These are phyloP conservation scores for Anarsia innoxiella DNA, from an alignment of 2,888 invertebrate genomes.

Conservation along the genomic window DNA sequence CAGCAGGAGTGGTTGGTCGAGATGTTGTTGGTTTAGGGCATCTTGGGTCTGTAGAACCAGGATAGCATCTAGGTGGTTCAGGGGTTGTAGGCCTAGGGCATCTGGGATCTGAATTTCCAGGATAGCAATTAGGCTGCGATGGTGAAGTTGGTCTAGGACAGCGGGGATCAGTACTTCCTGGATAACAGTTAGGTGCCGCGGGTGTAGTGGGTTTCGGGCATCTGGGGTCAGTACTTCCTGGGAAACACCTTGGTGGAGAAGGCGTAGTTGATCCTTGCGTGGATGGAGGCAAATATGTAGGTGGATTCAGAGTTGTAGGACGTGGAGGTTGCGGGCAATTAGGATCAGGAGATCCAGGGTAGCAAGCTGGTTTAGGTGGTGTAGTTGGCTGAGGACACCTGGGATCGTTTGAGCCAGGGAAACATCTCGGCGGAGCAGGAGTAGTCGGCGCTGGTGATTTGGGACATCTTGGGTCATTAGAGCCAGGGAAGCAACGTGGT, in stretches of 20 bases:
- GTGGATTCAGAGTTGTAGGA: constrained; percentile 23
- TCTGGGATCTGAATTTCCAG: constrained; percentile 32
- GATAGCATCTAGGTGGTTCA: constrained; percentile 26
- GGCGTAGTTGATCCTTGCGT: constrained; percentile 26
- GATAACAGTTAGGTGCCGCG: constrained; percentile 25
- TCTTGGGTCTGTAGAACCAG: constrained; percentile 39
- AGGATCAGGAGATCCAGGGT: constrained; percentile 24
- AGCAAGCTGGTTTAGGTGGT: constrained; percentile 3
- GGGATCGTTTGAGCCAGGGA: constrained; percentile 28
- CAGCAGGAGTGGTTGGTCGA: constrained; percentile 18
- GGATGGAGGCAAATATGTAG: constrained; percentile 5
- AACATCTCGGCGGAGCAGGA: constrained; percentile 22
- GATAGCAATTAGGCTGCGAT: constrained; percentile 15
- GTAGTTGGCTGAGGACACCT: constrained; percentile 21
- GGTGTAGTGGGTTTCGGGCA: constrained; percentile 24
- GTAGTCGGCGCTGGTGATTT: constrained; percentile 21
- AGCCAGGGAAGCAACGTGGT: constrained; percentile 23
- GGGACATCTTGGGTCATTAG: constrained; percentile 24
- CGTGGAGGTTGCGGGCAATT: constrained; percentile 22
- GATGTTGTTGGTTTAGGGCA: constrained; percentile 31
- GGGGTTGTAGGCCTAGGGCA: constrained; percentile 30
- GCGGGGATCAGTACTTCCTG: constrained; percentile 31
- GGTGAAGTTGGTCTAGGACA: constrained; percentile 26
- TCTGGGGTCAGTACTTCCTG: constrained; percentile 30
- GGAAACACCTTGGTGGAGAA: constrained; percentile 32